Base-by-base conservation (phyloP, 1,140 invertebrate genomes). In the Caerostris extrusa region DNA sequence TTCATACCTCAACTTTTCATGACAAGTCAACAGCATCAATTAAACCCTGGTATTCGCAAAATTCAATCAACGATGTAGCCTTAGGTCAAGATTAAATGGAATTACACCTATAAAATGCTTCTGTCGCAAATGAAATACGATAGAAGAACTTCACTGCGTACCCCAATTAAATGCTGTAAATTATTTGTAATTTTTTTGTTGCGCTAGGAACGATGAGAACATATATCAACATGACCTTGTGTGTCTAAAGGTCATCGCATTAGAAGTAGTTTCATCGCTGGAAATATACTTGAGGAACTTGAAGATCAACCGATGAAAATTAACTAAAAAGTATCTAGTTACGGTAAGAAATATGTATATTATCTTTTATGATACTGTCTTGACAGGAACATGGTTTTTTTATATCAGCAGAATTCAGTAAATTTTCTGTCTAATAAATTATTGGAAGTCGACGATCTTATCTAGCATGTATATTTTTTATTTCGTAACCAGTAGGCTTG, bases 31-130 rank as follows among this genome's bases (percentile, higher is more conserved):
- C 12, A 56, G 10, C 82, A 77, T 91, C 90, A 91, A 91, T 91
- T 91, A 91, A 91, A 82, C 57, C 50, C 17, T 57, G 90, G 90
- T 91, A 91, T 82, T 91, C 69, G 90, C 58, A 82, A 91, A 82
- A 82, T 91, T 91, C 58, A 91, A 91, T 91, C 90, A 82, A 17
- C 61, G 56, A n/a, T 10, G 10, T 85, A 85, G 88, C 64, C 88
- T n/a, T 77, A 77, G 88, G 88, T 57, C 7, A 50, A 77, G 17
- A 69, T 90, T 71, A 90, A 90, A 61, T 57, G 67, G 88, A 85
- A 90, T 90, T 90, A 90, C 88, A 88, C 86, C 55, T 58, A 88
- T 64, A 90, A 90, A 90, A 90, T 34, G 34, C 67, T 71, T 50
- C 53, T 34, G 19, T n/a, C 14, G 7, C 61, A 56, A 8, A 57